Conservation (phyloP, 2,888 invertebrate species). For the Hypomecis punctinalis region DNA sequence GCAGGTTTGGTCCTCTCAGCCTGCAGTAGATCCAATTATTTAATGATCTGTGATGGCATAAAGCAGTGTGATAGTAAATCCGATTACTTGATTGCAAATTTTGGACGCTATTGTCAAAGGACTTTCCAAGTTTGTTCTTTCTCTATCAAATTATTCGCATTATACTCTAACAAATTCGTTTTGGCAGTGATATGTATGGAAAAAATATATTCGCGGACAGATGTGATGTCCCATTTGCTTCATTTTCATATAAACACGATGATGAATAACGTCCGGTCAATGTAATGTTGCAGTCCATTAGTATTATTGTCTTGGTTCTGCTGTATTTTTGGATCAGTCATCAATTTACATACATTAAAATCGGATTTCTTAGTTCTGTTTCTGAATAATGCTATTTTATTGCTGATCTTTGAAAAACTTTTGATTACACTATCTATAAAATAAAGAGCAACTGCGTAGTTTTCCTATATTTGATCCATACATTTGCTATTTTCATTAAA, state of each 20-base stretch:
- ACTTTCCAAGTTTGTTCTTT: no score
- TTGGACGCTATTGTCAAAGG: conserved; percentile 25
- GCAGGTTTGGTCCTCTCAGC: background rate
- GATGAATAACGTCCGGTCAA: background rate
- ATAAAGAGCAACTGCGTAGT: background rate
- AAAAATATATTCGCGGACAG: background rate
- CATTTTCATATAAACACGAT: conserved; percentile 46
- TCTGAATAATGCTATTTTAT: no score
- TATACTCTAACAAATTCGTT: no score
- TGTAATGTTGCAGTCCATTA: background rate
- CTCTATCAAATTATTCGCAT: no score
- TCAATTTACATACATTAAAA: no score
- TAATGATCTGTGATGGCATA: conserved; percentile 38
- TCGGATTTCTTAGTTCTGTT: no score
- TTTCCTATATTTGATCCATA: background rate
- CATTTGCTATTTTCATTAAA: background rate
- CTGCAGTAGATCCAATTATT: conserved; percentile 50
- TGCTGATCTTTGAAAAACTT: background rate
- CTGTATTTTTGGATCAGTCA: background rate
- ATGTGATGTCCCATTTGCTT: conserved; percentile 15
- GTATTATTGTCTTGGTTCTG: background rate
- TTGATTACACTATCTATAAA: background rate
- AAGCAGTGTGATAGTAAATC: conserved; percentile 50
- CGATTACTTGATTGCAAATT: conserved; percentile 67
- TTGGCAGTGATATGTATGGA: background rate